Evolutionary conservation across 1,140 invertebrate genomes (phyloP), one percentile per base, ranked within the genome.

Genomic region (Latrodectus geometricus): DNA sequence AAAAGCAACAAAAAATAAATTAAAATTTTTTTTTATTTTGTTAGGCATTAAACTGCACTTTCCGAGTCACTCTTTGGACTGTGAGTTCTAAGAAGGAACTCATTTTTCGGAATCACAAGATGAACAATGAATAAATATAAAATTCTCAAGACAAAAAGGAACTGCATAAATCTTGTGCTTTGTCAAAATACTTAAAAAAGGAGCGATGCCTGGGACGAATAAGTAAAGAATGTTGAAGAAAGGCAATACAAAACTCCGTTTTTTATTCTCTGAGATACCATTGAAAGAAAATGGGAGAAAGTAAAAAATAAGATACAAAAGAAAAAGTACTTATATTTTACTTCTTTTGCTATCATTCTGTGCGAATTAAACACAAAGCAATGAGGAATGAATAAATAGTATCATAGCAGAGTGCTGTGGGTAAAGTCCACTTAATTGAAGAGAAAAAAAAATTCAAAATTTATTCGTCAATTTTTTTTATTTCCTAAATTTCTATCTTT

Each of bases 211-310:
- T 56, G n/a, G 61, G 52, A 70, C 20, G 54, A 66, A n/a, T n/a
- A n/a, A n/a, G n/a, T n/a, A n/a, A n/a, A n/a, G n/a, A n/a, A 49
- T 72, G 21, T 76, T 56, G 76, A 75, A 84, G 20, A 61, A 86
- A 77, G n/a, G n/a, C n/a, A n/a, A n/a, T n/a, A 74, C 14, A 85
- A 84, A 86, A 78, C 52, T 76, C 65, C 35, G 23, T 78, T 77
- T 49, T 35, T 35, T 35, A n/a, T n/a, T 5, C 35, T 35, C 35
- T 35, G 2, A 35, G 35, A 35, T 35, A 5, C 2, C 35, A 5
- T 35, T 35, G 11, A 61, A 61, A 17, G 54, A 17, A 61, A 61
- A 61, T 61, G 17, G 11, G 54, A 61, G 54, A 61, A 17, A 61
- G 54, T 61, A 4, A 61, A 61, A 61, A 61, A 61, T 56, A 14